phyloP scores from a whole-genome alignment of 2,113 vertebrate genomes.

The Cheirogaleus medius region DNA sequence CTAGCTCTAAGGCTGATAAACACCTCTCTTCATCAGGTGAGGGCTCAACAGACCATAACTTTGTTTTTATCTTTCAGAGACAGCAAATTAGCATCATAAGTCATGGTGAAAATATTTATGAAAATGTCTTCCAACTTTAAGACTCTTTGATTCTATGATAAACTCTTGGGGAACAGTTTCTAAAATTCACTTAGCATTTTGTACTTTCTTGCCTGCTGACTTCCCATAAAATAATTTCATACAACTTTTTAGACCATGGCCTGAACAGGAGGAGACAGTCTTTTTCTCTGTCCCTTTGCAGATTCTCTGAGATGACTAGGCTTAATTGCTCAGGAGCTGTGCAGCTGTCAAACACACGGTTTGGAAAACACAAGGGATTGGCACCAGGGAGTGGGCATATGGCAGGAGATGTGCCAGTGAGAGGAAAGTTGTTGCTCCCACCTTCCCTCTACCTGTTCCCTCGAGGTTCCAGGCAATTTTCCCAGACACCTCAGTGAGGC shows the following conservation, averaged over 20 bases:
- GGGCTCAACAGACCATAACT: slow-evolving; percentile 42
- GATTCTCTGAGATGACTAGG: slow-evolving; percentile 32
- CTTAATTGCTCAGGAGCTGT: slow-evolving; percentile 39
- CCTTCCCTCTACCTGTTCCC: background rate
- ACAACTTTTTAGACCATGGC: background rate
- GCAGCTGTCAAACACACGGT: background rate
- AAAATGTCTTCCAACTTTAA: slow-evolving; percentile 37
- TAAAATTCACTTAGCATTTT: slow-evolving; percentile 54
- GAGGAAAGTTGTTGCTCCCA: background rate
- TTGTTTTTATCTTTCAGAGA: slow-evolving; percentile 53
- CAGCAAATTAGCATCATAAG: slow-evolving; percentile 60
- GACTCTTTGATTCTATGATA: slow-evolving; percentile 41
- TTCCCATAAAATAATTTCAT: slow-evolving; percentile 41
- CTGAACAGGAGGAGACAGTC: background rate
- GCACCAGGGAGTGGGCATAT: background rate
- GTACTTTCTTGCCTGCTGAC: background rate
- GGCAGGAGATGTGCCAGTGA: background rate
- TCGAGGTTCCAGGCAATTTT: background rate
- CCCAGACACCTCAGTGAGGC: background rate
- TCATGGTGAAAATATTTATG: slow-evolving; percentile 55
- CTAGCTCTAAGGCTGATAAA: slow-evolving; percentile 44
- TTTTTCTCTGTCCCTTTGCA: slow-evolving; percentile 39
- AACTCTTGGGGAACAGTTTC: slow-evolving; percentile 33
- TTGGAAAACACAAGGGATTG: background rate
- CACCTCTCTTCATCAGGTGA: slow-evolving; percentile 53